Base-by-base conservation (phyloP, 2,888 invertebrate genomes). In the Melinopterus prodromus region DNA sequence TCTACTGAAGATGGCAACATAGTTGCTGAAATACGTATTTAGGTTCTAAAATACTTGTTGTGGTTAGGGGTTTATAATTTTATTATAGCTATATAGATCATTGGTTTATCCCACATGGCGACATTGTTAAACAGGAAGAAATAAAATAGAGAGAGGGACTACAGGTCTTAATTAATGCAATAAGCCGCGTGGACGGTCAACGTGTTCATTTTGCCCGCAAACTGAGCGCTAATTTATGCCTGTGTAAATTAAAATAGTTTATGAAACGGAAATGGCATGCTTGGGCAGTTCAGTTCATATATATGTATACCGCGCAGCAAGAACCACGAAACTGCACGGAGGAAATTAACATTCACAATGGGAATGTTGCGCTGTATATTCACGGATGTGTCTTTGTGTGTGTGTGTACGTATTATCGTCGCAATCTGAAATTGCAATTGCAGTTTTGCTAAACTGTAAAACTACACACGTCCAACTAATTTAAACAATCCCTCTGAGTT, bases 231-330 rank as follows among this genome's bases (percentile, higher is more conserved):
- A 71, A 71, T 71, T 71, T 71, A 71, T 71, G 16, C 71, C 35
- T 12, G 16, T 35, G 35, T 35, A 71, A 71, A 71, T 71, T 71
- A 71, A 71, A 71, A 71, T 35, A 35, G 71, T 71, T 71, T 71
- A 71, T 71, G 71, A 71, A 71, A 71, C 16, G 26, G 71, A 35
- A 71, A 71, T 53, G 53, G 53, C 5, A 1, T 53, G 5, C 53
- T 53, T 53, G 53, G 53, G 53, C 53, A 53, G 53, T 53, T 53
- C 53, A n/a, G n/a, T n/a, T n/a, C n/a, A n/a, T n/a, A n/a, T n/a
- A 53, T 53, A 53, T 53, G 5, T 53, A 7, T 53, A 12, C 53
- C 53, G 53, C 9, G 53, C 53, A 12, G 53, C 53, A 53, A 53
- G 53, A 4, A 4, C 53, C 5, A 53, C 53, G 53, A 53, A 53